phyloP scores from a whole-genome alignment of 2,113 vertebrate genomes.

The Gallinago paraguaiae region DNA sequence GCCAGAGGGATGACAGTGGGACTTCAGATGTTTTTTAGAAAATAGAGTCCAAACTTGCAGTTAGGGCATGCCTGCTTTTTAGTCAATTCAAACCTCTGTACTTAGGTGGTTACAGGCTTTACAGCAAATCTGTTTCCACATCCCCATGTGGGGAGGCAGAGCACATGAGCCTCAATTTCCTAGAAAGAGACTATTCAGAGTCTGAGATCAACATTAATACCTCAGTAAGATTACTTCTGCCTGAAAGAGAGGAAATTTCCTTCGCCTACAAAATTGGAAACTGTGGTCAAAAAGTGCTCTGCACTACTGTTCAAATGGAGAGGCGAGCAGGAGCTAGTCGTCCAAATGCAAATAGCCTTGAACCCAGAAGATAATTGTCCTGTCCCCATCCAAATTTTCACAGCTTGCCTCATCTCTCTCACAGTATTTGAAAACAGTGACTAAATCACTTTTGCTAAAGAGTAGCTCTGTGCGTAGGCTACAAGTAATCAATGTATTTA shows the following conservation, averaged over 20 bases:
- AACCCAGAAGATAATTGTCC: neutral
- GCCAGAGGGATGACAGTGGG: neutral
- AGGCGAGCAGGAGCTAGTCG: neutral
- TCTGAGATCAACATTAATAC: neutral
- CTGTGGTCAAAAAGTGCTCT: neutral
- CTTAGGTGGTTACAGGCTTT: neutral
- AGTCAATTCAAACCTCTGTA: neutral
- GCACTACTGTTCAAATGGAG: neutral
- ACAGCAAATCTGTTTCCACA: neutral
- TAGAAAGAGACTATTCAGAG: neutral
- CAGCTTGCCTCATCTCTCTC: neutral
- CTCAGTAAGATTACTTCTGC: neutral
- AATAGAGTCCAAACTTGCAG: neutral
- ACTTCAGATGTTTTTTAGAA: neutral
- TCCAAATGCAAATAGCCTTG: neutral
- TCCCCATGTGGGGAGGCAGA: neutral
- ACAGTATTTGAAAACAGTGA: neutral
- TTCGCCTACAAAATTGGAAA: neutral
- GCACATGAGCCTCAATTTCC: accelerated
- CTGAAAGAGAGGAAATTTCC: neutral
- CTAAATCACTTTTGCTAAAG: neutral
- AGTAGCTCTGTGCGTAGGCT: neutral
- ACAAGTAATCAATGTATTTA: constrained; percentile 50
- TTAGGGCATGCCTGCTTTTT: neutral
- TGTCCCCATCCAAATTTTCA: neutral